Percentiles rank a stretch among this genome's conserved stretches.
phyloP scores from a whole-genome alignment of 2,797 vertebrate genomes.

The Notolabrus celidotus region DNA sequence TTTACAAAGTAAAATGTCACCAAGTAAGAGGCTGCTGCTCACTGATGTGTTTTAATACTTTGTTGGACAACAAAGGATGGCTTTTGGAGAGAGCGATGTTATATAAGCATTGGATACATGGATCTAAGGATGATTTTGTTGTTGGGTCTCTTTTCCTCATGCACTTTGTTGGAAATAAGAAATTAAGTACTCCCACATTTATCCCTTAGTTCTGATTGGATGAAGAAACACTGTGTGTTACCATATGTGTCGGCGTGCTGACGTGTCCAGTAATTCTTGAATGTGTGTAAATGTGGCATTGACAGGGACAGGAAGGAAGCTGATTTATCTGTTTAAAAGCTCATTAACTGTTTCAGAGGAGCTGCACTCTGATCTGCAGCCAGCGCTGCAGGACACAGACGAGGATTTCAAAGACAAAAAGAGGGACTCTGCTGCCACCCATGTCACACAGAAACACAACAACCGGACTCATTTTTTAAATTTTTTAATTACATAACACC shows the following conservation, averaged over 20 bases:
- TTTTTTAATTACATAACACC: conserved; percentile 48
- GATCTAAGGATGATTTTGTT: not conserved
- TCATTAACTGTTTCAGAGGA: conserved; percentile 49
- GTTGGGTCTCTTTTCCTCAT: not conserved
- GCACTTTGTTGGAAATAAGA: not conserved
- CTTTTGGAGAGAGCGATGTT: not conserved
- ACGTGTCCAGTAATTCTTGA: conserved; percentile 11
- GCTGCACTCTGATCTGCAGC: conserved; percentile 44
- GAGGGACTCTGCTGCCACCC: conserved; percentile 7
- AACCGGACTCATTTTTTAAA: not conserved
- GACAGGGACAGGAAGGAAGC: conserved; percentile 49
- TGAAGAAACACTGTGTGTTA: conserved; percentile 4
- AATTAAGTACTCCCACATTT: not conserved
- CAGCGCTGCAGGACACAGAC: conserved; percentile 21
- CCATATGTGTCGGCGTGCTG: not conserved
- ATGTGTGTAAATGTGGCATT: conserved; percentile 14
- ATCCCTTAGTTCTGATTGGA: not conserved
- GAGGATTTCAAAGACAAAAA: conserved; percentile 19
- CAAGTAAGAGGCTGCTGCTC: not conserved
- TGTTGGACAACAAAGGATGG: not conserved
- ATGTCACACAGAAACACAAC: conserved; percentile 22
- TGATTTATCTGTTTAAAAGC: conserved; percentile 62
- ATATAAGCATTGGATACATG: not conserved
- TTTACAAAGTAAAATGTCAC: not conserved
- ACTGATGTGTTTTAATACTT: not conserved